phyloP scores from a whole-genome alignment of 2,888 invertebrate genomes.

The Lithodes maja region DNA sequence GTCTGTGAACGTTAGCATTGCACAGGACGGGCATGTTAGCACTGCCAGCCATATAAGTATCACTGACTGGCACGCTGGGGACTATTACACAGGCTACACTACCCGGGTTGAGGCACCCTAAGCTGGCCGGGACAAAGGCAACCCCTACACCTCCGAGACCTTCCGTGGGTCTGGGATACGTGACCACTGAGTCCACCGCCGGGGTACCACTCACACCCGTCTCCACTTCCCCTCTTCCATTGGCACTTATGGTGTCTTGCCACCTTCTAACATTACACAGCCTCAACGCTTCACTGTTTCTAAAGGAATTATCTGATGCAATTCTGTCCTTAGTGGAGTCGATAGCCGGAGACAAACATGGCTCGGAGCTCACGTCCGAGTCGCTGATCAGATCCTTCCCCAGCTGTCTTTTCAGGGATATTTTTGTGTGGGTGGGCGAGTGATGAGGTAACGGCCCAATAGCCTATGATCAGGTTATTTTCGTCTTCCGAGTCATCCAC shows the following conservation, averaged over 20 bases:
- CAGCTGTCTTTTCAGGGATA: neutral
- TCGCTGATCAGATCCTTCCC: neutral
- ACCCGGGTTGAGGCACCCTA: constrained; percentile 30
- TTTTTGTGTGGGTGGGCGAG: neutral
- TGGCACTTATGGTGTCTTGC: constrained; percentile 38
- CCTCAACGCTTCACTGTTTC: neutral
- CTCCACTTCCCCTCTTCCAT: neutral
- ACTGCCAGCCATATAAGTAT: constrained; percentile 30
- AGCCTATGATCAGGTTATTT: no score
- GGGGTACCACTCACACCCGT: constrained; percentile 7
- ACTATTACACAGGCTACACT: constrained; percentile 58
- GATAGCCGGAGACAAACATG: constrained; percentile 2
- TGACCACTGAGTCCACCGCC: constrained; percentile 46
- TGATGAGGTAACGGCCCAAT: constrained; percentile 33
- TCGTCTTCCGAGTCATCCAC: no score
- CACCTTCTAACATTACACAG: neutral
- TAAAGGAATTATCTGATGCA: neutral
- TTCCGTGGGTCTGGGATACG: constrained; percentile 30
- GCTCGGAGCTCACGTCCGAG: neutral
- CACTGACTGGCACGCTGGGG: constrained; percentile 51
- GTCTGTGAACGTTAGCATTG: constrained; percentile 29
- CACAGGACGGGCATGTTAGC: constrained; percentile 37
- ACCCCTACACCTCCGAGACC: constrained; percentile 49
- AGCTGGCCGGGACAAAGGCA: constrained; percentile 42
- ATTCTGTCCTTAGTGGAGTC: neutral